Percentiles rank a stretch among this genome's conserved stretches.
phyloP scores from a whole-genome alignment of 2,888 invertebrate species.

The Gerris lacustris region DNA sequence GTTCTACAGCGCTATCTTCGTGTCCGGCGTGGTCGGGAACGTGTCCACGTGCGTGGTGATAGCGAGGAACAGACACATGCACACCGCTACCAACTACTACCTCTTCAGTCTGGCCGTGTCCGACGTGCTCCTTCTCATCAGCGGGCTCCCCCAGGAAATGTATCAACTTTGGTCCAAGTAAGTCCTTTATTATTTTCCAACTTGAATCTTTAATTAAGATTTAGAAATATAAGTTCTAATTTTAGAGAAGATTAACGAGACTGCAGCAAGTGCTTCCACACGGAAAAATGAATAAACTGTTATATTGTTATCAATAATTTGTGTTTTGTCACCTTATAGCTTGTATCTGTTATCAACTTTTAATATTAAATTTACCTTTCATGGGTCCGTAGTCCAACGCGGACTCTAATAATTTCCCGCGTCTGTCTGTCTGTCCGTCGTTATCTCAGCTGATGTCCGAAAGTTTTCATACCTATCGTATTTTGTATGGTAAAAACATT shows the following conservation, averaged over 20 bases:
- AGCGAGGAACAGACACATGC: conserved; percentile 62
- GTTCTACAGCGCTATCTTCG: conserved; percentile 54
- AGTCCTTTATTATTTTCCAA: conserved; percentile 14
- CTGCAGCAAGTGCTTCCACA: too few species aligned
- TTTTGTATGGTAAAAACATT: too few species aligned
- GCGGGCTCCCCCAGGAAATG: conserved; percentile 69
- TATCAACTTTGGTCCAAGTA: conserved; percentile 58
- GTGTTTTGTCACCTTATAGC: too few species aligned
- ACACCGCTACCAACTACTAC: conserved; percentile 73
- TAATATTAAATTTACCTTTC: too few species aligned
- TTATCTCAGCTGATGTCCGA: too few species aligned
- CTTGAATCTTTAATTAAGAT: background rate
- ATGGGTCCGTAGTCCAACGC: too few species aligned
- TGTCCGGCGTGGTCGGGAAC: conserved; percentile 65
- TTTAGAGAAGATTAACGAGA: background rate
- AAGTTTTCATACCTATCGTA: too few species aligned
- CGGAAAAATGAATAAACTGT: too few species aligned
- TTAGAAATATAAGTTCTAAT: background rate
- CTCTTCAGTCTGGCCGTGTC: conserved; percentile 67
- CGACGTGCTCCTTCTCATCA: conserved; percentile 56
- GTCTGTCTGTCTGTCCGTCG: too few species aligned
- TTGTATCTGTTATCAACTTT: too few species aligned
- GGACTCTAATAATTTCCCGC: too few species aligned
- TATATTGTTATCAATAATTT: too few species aligned
- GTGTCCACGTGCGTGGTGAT: conserved; percentile 68